Percentiles rank a stretch among this genome's conserved stretches.
Evolutionary conservation across 2,113 vertebrate species (phyloP).

Genomic region (Ariopsis seemanni): DNA sequence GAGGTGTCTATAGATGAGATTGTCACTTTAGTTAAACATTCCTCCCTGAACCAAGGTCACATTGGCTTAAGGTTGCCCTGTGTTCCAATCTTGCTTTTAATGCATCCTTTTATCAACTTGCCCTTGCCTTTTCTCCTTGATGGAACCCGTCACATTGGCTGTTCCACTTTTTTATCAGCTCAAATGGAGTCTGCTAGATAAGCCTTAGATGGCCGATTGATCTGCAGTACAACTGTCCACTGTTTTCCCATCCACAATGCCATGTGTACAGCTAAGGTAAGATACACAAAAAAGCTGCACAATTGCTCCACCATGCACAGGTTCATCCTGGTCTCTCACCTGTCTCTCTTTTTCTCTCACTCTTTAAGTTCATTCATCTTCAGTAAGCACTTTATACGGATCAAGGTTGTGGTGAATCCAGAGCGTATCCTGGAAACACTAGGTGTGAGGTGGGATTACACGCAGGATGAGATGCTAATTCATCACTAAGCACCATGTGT

Average conservation of each 20-base stretch:
- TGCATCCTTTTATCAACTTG: neutral
- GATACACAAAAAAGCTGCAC: neutral
- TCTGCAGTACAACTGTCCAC: neutral
- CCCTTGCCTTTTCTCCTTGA: constrained; percentile 13
- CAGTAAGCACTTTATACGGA: neutral
- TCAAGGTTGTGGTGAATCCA: neutral
- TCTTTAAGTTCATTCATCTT: neutral
- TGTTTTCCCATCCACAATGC: neutral
- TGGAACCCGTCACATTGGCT: neutral
- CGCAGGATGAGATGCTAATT: neutral
- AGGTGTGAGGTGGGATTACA: neutral
- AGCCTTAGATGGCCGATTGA: neutral
- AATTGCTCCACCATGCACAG: neutral
- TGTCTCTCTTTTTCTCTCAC: neutral
- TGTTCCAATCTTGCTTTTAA: neutral
- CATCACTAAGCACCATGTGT: neutral
- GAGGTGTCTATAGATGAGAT: constrained; percentile 13
- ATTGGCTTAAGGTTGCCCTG: neutral
- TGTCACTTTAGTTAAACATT: constrained; percentile 52
- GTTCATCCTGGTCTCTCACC: neutral
- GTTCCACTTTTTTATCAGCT: neutral
- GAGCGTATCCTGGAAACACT: neutral
- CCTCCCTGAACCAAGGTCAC: neutral
- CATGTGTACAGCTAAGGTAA: neutral
- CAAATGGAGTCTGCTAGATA: neutral